These are phyloP conservation scores for Alectoris magna DNA, from an alignment of 2,797 vertebrate species.

Conservation along the genomic window DNA sequence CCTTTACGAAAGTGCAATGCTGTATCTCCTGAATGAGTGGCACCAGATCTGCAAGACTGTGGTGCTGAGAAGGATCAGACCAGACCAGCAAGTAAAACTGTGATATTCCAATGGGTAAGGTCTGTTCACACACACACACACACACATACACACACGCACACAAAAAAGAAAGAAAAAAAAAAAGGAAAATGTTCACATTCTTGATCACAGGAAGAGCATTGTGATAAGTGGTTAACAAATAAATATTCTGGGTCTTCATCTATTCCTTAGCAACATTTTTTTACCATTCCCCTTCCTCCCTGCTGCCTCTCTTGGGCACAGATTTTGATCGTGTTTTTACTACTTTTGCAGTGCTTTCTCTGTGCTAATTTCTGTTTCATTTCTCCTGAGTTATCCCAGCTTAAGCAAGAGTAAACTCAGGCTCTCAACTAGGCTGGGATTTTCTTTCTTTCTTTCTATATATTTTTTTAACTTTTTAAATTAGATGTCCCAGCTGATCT, in stretches of 20 bases:
- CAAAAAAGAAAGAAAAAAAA: neutral
- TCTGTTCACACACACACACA: neutral
- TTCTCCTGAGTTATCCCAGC: conserved; percentile 21
- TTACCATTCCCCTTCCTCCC: neutral
- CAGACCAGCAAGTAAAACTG: neutral
- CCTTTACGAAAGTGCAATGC: neutral
- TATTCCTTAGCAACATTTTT: neutral
- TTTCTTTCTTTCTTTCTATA: neutral
- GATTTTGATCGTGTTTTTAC: neutral
- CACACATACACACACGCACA: too few species aligned
- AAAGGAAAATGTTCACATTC: neutral
- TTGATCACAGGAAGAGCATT: neutral
- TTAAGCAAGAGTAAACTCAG: neutral
- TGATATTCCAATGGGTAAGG: neutral
- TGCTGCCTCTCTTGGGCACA: neutral
- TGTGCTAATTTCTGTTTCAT: conserved; percentile 15
- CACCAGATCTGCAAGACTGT: neutral
- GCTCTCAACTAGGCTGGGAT: neutral
- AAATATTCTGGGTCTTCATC: neutral
- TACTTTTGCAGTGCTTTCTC: neutral
- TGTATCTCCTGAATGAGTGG: neutral
- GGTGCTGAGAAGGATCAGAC: neutral
- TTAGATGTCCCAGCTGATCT: conserved; percentile 57
- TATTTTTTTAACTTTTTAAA: conserved; percentile 15
- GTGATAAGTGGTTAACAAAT: neutral